A percentile compares a stretch with the other conserved stretches of the same genome.
These are phyloP conservation scores for Falcaria lacertinaria DNA, from an alignment of 2,888 invertebrate genomes.

Conservation along the genomic window DNA sequence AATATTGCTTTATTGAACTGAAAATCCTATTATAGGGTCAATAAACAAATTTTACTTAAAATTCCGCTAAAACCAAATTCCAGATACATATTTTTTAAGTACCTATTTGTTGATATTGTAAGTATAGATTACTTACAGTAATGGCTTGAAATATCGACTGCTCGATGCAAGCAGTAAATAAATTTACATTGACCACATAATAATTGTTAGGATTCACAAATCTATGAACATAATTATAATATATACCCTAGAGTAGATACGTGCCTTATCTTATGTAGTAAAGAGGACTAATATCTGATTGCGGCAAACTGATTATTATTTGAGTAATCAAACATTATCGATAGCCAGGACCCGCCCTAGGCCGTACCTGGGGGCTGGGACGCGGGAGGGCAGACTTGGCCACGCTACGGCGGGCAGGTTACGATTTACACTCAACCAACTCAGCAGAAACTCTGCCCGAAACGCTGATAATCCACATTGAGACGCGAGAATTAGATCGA, in stretches of 20 bases:
- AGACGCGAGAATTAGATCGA: slow-evolving; percentile 72
- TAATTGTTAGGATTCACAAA: too few species aligned
- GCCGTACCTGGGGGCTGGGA: slow-evolving; percentile 69
- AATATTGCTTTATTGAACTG: background rate
- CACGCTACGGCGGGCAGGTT: slow-evolving; percentile 77
- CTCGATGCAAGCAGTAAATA: too few species aligned
- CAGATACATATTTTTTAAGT: slow-evolving; percentile 2
- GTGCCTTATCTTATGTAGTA: too few species aligned
- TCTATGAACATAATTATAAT: too few species aligned
- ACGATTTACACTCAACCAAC: slow-evolving; percentile 78
- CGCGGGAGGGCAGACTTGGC: slow-evolving; percentile 53
- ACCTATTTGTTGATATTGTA: background rate
- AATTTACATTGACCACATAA: too few species aligned
- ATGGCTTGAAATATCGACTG: slow-evolving; percentile 15
- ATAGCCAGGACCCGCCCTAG: slow-evolving; percentile 31
- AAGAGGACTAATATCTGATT: too few species aligned
- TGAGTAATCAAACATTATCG: background rate
- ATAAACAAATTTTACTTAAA: background rate
- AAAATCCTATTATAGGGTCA: background rate
- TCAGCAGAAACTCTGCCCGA: slow-evolving; percentile 73
- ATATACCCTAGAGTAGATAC: too few species aligned
- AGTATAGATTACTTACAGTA: too few species aligned
- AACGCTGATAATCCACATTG: slow-evolving; percentile 76
- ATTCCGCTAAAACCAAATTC: slow-evolving; percentile 1
- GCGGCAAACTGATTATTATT: background rate